Evolutionary conservation across 2,797 vertebrate genomes (phyloP).

Genomic region (Enteromius mattozi): DNA sequence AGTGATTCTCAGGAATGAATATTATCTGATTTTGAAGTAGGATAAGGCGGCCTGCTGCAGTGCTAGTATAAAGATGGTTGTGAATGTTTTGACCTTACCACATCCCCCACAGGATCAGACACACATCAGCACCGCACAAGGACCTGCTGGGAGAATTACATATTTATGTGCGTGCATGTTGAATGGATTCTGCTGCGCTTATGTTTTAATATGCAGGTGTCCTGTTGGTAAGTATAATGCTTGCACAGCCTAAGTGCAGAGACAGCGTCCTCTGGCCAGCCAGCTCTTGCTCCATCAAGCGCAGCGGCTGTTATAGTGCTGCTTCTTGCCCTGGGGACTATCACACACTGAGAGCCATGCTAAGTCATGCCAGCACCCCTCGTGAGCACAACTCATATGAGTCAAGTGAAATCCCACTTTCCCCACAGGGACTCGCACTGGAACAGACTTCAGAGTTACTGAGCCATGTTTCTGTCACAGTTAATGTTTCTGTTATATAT

Average conservation of each 20-base stretch:
- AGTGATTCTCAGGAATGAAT: conserved; percentile 17
- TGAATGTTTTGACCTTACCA: conserved; percentile 38
- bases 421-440: conserved; percentile 28
- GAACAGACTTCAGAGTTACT: conserved; percentile 34
- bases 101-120: conserved; percentile 14
- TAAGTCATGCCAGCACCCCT: conserved; percentile 45
- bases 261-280: not conserved
- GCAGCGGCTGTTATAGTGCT: conserved; percentile 40
- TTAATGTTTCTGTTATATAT: conserved; percentile 35
- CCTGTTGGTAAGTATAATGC: conserved; percentile 51
- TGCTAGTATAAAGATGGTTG: conserved; percentile 40
- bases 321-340: conserved; percentile 44
- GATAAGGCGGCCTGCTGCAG: not conserved
- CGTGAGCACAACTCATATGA: conserved; percentile 40
- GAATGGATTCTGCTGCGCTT: conserved; percentile 47
- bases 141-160: conserved; percentile 36
- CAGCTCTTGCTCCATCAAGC: conserved; percentile 42
- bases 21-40: conserved; percentile 5
- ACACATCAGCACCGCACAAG: not conserved
- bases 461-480: conserved; percentile 27
- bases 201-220: conserved; percentile 49
- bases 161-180: conserved; percentile 42
- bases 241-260: conserved; percentile 35
- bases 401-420: conserved; percentile 18
- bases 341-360: conserved; percentile 29